A percentile compares a stretch with the other conserved stretches of the same genome.
These are phyloP conservation scores for Gyrodactylus bullatarudis DNA, from an alignment of 1,140 invertebrate species.

Conservation along the genomic window DNA sequence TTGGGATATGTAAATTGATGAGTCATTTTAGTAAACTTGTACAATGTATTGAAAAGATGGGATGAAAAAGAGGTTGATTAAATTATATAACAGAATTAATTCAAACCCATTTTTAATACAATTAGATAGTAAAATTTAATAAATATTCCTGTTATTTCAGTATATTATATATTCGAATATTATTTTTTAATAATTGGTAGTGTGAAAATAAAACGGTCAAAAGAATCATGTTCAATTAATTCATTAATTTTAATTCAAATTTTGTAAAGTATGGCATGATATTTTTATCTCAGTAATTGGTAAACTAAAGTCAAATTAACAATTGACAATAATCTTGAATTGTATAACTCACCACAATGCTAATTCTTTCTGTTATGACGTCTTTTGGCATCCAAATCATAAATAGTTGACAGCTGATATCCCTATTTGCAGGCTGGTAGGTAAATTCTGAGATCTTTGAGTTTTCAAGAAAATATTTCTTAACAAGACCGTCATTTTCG, in stretches of 20 bases:
- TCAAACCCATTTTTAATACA: no score
- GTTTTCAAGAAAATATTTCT: not conserved
- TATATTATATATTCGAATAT: not conserved
- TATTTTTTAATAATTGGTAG: not conserved
- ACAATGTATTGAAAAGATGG: no score
- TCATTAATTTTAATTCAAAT: not conserved
- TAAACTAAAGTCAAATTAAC: no score
- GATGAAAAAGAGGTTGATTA: no score
- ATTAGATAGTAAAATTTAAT: no score
- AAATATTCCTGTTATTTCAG: no score
- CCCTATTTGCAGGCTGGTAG: not conserved
- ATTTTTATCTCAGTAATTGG: not conserved
- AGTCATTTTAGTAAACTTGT: no score
- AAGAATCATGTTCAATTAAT: not conserved
- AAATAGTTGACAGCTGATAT: not conserved
- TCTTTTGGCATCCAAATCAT: not conserved
- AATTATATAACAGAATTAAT: no score
- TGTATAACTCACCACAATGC: not conserved
- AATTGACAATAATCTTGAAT: no score
- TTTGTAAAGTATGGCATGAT: not conserved
- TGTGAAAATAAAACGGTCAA: not conserved
- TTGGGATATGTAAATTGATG: no score
- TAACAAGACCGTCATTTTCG: not conserved
- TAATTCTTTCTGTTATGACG: not conserved
- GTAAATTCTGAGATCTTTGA: not conserved